A percentile compares a stretch with the other conserved stretches of the same genome.
These are phyloP conservation scores for Ictidomys tridecemlineatus DNA, from an alignment of 2,113 vertebrate genomes.

Conservation along the genomic window DNA sequence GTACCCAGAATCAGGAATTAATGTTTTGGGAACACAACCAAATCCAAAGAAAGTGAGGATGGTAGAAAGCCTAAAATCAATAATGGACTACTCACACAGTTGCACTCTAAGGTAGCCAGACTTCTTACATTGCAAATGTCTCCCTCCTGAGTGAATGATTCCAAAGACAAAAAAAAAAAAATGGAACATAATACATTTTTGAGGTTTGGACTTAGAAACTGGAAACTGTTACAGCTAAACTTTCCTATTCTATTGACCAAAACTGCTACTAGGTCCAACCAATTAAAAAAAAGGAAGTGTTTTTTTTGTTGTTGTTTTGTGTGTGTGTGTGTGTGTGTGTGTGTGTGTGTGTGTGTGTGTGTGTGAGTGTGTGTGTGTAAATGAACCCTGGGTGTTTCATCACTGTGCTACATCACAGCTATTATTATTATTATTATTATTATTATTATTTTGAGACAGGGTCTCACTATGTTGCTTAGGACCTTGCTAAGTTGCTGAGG, in stretches of 20 bases:
- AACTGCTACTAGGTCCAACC: neutral
- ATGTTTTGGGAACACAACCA: neutral
- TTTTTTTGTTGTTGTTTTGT: neutral
- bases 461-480: no score
- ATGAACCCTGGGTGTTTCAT: neutral
- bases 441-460: no score
- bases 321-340: no score
- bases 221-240: no score
- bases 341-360: neutral
- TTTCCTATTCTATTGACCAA: neutral
- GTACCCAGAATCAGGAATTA: neutral
- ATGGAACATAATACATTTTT: neutral
- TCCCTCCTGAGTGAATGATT: neutral
- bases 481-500: no score
- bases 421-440: no score
- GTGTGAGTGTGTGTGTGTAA: no score
- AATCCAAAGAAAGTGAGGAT: no score
- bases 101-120: neutral
- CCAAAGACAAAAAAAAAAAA: neutral
- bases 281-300: neutral
- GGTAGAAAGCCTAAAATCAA: neutral
- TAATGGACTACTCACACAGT: neutral
- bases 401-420: no score
- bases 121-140: neutral
- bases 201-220: neutral